Conservation (phyloP, 1,140 invertebrate genomes). For the Copidosoma floridanum region DNA sequence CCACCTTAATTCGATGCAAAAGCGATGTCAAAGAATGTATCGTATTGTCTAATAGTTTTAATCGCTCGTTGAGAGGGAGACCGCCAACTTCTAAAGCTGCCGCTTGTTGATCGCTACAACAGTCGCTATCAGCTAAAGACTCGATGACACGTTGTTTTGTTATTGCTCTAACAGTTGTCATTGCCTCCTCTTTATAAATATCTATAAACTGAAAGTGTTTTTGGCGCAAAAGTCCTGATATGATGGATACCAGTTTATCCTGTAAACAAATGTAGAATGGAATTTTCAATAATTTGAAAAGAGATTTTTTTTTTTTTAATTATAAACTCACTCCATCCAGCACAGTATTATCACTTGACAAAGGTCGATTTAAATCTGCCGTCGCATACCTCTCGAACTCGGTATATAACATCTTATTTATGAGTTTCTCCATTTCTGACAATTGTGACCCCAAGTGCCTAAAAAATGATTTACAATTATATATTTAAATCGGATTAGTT, state of each 20-base stretch:
- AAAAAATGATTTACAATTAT: constrained; percentile 11
- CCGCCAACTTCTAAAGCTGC: constrained; percentile 52
- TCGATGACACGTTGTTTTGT: constrained; percentile 88
- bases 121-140: constrained; percentile 68
- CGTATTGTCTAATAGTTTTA: constrained; percentile 72
- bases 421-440: constrained; percentile 93
- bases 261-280: constrained; percentile 43
- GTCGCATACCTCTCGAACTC: constrained; percentile 93
- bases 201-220: constrained; percentile 87
- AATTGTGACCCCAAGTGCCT: constrained; percentile 93
- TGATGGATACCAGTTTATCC: constrained; percentile 84
- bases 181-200: constrained; percentile 84
- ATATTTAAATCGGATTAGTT: too few relatives aligned
- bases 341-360: constrained; percentile 64
- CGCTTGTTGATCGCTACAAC: constrained; percentile 54
- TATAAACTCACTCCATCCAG: constrained; percentile 60
- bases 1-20: constrained; percentile 65
- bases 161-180: constrained; percentile 82
- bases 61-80: constrained; percentile 74
- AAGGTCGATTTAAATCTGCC: constrained; percentile 85
- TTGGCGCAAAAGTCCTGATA: constrained; percentile 83
- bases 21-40: constrained; percentile 61
- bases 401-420: constrained; percentile 94
- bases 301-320: not conserved
- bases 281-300: not conserved